phyloP scores from a whole-genome alignment of 2,797 vertebrate species.

The Antrozous pallidus region DNA sequence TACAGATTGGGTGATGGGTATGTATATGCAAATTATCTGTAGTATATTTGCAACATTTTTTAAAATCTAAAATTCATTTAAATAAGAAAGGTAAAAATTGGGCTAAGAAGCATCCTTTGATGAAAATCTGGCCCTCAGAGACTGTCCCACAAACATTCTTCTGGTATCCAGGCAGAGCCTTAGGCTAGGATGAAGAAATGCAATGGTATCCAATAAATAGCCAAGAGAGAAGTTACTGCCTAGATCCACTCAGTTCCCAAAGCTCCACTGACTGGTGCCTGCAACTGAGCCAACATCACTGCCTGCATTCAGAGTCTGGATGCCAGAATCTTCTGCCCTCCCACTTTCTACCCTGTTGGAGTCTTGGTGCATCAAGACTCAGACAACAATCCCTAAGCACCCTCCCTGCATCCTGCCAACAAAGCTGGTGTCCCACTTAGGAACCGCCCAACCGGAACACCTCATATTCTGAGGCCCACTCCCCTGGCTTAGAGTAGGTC shows the following conservation, averaged over 20 bases:
- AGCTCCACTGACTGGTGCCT: not conserved
- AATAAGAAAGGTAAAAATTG: not conserved
- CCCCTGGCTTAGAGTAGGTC: not conserved
- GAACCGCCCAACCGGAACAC: not conserved
- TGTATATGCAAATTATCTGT: not conserved
- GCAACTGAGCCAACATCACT: not conserved
- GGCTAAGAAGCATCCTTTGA: not conserved
- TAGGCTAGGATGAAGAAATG: not conserved
- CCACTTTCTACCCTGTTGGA: not conserved
- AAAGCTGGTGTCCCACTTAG: not conserved
- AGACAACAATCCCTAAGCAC: not conserved
- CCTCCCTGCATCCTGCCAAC: no score
- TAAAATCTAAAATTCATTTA: not conserved
- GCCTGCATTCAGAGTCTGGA: not conserved
- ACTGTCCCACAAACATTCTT: not conserved
- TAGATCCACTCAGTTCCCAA: not conserved
- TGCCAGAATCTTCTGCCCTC: not conserved
- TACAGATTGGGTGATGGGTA: accelerated
- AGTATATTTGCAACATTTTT: not conserved
- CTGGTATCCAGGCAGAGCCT: not conserved
- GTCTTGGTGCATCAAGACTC: not conserved
- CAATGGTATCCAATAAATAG: not conserved
- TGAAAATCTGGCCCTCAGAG: not conserved
- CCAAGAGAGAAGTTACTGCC: not conserved
- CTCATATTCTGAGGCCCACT: no score